Evolutionary conservation across 37 sponge, comb jelly and placozoan genomes (phyloP).

Genomic region (Aphrocallistes beatrix): DNA sequence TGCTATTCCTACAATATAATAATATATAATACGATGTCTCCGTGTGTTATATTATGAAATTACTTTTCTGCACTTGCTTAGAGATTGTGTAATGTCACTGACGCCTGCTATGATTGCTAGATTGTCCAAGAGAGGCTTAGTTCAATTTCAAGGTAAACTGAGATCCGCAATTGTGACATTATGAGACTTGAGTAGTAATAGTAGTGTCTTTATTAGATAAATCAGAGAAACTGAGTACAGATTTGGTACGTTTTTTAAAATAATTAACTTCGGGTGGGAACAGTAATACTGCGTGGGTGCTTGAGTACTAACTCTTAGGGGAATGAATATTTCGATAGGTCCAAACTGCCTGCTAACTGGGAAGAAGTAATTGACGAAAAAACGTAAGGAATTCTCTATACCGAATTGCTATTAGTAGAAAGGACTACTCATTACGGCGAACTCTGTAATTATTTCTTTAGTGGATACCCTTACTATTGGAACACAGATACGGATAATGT

Average conservation of each 20-base stretch:
- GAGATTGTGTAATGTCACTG: background rate
- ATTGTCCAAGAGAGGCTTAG: background rate
- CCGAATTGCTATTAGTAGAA: background rate
- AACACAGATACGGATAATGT: background rate
- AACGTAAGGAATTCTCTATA: background rate
- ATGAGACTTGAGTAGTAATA: too few species aligned
- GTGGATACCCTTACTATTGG: conserved; percentile 14
- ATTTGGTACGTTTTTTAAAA: too few species aligned
- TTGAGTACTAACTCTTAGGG: too few species aligned
- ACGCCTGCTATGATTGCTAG: background rate
- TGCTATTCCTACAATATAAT: too few species aligned
- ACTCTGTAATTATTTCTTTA: background rate
- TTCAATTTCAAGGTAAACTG: background rate
- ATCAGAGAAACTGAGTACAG: too few species aligned
- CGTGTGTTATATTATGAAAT: too few species aligned
- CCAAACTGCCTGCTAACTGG: background rate
- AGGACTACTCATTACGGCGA: background rate
- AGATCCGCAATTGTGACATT: too few species aligned
- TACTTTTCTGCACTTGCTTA: background rate
- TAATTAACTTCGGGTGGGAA: too few species aligned
- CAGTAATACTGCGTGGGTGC: too few species aligned
- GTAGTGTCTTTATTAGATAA: too few species aligned
- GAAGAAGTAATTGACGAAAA: conserved; percentile 9
- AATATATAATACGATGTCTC: too few species aligned
- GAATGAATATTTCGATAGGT: background rate